Percentiles rank a stretch among this genome's conserved stretches.
Conservation (phyloP, 2,113 vertebrate genomes). For the Scomber scombrus region DNA sequence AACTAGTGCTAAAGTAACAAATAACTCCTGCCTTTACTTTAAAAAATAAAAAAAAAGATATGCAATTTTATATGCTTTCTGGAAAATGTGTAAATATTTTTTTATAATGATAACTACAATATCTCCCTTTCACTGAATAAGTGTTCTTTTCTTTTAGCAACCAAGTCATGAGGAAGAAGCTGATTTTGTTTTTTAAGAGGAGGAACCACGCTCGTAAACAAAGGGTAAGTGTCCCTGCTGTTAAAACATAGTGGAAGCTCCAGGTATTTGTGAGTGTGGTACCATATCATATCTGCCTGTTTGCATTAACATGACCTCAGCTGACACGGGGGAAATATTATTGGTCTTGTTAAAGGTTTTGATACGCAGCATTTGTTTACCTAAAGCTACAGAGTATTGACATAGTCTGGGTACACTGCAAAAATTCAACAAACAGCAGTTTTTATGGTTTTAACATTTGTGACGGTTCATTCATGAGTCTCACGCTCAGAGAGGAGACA, state of each 20-base stretch:
- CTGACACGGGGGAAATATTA: background rate
- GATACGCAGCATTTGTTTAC: background rate
- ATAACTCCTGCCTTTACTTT: no score
- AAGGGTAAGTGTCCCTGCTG: conserved; percentile 87
- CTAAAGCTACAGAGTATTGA: conserved; percentile 2
- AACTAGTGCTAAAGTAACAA: background rate
- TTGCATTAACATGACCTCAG: conserved; percentile 18
- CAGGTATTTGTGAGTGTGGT: conserved; percentile 30
- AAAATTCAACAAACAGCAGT: background rate
- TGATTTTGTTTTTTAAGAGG: conserved; percentile 99
- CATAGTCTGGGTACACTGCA: background rate
- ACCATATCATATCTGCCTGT: conserved; percentile 14
- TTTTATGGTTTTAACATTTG: no score
- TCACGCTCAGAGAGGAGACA: no score
- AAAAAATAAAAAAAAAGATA: no score
- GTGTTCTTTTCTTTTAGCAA: conserved; percentile 88
- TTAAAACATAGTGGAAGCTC: conserved; percentile 4
- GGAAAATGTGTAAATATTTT: background rate
- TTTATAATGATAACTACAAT: background rate
- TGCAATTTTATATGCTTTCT: background rate
- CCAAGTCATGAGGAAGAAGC: conserved; percentile 99
- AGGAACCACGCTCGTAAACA: conserved; percentile 99
- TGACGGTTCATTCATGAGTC: no score
- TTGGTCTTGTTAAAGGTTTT: background rate
- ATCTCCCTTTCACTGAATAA: background rate